phyloP scores from a whole-genome alignment of 2,888 invertebrate species.

The Trichopria drosophilae region DNA sequence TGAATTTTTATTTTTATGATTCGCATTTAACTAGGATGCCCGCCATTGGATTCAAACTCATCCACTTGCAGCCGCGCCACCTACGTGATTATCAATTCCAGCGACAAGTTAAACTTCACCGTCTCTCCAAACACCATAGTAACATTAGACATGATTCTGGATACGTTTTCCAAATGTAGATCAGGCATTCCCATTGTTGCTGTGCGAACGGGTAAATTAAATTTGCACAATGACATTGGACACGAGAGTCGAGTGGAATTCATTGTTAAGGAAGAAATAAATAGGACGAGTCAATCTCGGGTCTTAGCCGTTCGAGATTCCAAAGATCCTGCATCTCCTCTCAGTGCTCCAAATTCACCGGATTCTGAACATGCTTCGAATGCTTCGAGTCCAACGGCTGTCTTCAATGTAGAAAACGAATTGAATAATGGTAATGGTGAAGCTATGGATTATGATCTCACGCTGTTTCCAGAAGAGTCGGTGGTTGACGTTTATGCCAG shows the following conservation, averaged over 20 bases:
- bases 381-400: slow-evolving; percentile 52
- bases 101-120: slow-evolving; percentile 69
- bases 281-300: slow-evolving; percentile 27
- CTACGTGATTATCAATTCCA: slow-evolving; percentile 70
- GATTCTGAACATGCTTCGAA: slow-evolving; percentile 39
- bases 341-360: slow-evolving; percentile 46
- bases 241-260: slow-evolving; percentile 52
- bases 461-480: slow-evolving; percentile 60
- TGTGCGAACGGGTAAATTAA: slow-evolving; percentile 45
- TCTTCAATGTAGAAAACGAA: slow-evolving; percentile 64
- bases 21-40: no score
- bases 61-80: slow-evolving; percentile 62
- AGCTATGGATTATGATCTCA: slow-evolving; percentile 29
- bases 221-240: slow-evolving; percentile 67
- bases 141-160: slow-evolving; percentile 60
- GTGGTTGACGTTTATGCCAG: slow-evolving; percentile 65
- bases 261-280: slow-evolving; percentile 48
- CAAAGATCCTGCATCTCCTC: slow-evolving; percentile 36
- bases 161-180: slow-evolving; percentile 56
- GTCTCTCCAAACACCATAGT: slow-evolving; percentile 69
- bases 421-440: slow-evolving; percentile 60
- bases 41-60: no score
- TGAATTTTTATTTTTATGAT: no score
- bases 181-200: slow-evolving; percentile 49
- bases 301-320: slow-evolving; percentile 41